These are phyloP conservation scores for Larimichthys polyactis DNA, from an alignment of 2,113 vertebrate species.

Conservation along the genomic window DNA sequence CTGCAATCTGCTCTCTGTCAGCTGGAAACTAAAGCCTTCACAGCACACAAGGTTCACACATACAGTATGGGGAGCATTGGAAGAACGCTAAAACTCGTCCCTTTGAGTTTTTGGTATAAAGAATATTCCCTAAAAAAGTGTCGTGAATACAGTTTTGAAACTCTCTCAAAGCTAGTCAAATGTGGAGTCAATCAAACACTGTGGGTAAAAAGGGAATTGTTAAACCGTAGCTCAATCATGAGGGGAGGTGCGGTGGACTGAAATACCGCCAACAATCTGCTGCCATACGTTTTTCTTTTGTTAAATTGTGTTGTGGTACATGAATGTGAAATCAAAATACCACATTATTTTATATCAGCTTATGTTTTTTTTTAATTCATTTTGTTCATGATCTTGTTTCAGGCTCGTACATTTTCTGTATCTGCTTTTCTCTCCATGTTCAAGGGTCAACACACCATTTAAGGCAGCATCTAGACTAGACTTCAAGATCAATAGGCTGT, in stretches of 20 bases:
- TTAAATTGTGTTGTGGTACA: background rate
- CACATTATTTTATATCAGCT: background rate
- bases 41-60: background rate
- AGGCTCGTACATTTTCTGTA: background rate
- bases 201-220: conserved; percentile 27
- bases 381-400: background rate
- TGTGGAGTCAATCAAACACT: conserved; percentile 23
- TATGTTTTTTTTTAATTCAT: no score
- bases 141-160: conserved; percentile 2
- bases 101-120: conserved; percentile 21
- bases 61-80: background rate
- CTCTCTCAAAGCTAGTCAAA: conserved; percentile 15
- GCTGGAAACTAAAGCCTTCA: conserved; percentile 14
- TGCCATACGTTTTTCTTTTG: background rate
- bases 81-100: background rate
- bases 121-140: background rate
- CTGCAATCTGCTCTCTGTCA: background rate
- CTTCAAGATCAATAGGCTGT: background rate
- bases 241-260: conserved; percentile 13
- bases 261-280: conserved; percentile 6
- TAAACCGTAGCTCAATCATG: background rate
- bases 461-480: background rate
- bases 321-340: no score
- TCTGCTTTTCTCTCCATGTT: background rate
- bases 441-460: background rate